phyloP scores from a whole-genome alignment of 2,888 invertebrate genomes.

The Malthinus seriepunctatus region DNA sequence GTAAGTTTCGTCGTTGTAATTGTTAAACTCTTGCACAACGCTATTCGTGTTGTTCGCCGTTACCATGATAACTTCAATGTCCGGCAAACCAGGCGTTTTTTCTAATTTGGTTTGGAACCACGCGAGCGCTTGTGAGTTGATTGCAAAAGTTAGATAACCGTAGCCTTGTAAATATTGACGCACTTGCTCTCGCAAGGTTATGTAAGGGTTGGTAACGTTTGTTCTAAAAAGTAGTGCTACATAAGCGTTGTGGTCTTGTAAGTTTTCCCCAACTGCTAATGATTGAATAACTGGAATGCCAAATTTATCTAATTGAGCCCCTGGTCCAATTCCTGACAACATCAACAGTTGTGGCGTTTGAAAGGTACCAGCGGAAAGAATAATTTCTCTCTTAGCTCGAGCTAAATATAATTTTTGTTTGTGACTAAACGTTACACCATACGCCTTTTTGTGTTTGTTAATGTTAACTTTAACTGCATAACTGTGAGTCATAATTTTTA shows the following conservation, averaged over 20 bases:
- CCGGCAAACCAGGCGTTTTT: constrained; percentile 22
- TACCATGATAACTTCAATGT: constrained; percentile 22
- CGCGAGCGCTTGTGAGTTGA: constrained; percentile 33
- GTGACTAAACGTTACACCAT: constrained; percentile 70
- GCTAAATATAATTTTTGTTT: constrained; percentile 58
- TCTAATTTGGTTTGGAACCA: constrained; percentile 22
- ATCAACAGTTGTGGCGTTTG: constrained; percentile 82
- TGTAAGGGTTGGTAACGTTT: constrained; percentile 20
- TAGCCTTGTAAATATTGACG: constrained; percentile 30
- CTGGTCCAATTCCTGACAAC: constrained; percentile 80
- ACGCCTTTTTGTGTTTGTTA: constrained; percentile 62
- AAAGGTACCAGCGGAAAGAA: constrained; percentile 77
- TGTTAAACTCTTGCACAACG: constrained; percentile 5
- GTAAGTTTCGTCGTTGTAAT: constrained; percentile 10
- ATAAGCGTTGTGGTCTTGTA: constrained; percentile 76
- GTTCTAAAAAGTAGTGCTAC: constrained; percentile 65
- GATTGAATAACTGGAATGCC: constrained; percentile 65
- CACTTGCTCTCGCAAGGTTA: constrained; percentile 19
- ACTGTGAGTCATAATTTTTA: constrained; percentile 70
- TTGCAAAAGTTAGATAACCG: constrained; percentile 35
- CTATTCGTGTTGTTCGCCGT: constrained; percentile 18
- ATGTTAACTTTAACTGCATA: constrained; percentile 68
- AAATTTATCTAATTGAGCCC: constrained; percentile 60
- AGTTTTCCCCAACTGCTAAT: constrained; percentile 73
- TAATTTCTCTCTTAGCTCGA: constrained; percentile 70